Percentiles rank a stretch among this genome's conserved stretches.
These are phyloP conservation scores for Panthera uncia DNA, from an alignment of 2,113 vertebrate species.

Conservation along the genomic window DNA sequence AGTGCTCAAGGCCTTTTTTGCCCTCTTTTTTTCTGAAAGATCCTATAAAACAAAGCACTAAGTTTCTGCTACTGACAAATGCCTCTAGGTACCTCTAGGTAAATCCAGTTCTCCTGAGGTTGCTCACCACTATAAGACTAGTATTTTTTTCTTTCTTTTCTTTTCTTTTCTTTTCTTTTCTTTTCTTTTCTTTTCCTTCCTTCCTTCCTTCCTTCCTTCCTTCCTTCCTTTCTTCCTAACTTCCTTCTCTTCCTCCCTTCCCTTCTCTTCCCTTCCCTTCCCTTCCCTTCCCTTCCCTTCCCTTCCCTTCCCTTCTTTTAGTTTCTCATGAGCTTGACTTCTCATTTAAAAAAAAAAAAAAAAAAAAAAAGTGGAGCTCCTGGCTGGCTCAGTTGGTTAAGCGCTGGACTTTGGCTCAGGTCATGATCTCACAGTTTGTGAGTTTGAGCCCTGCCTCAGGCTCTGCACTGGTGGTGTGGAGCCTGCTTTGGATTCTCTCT, in stretches of 20 bases:
- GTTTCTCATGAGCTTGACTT: background rate
- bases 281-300: too few species aligned
- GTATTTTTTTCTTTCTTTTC: background rate
- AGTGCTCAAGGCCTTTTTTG: background rate
- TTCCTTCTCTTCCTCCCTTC: too few species aligned
- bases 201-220: too few species aligned
- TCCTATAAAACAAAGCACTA: background rate
- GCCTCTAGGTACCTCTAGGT: accelerated
- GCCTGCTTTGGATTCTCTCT: too few species aligned
- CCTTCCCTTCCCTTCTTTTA: background rate
- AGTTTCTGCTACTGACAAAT: background rate
- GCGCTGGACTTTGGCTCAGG: too few species aligned
- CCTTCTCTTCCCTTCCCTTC: background rate
- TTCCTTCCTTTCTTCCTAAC: too few species aligned
- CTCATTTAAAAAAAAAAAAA: background rate
- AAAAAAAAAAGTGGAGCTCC: too few species aligned
- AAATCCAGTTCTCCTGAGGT: background rate
- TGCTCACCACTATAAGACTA: background rate
- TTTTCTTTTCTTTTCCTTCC: background rate
- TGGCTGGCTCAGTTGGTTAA: too few species aligned
- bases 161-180: background rate
- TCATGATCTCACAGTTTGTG: too few species aligned
- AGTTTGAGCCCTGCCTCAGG: too few species aligned
- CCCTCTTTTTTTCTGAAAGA: background rate
- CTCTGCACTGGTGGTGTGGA: too few species aligned